Evolutionary conservation across 2,113 vertebrate genomes (phyloP), one percentile per base, ranked within the genome.

Genomic region (Sturnus vulgaris): DNA sequence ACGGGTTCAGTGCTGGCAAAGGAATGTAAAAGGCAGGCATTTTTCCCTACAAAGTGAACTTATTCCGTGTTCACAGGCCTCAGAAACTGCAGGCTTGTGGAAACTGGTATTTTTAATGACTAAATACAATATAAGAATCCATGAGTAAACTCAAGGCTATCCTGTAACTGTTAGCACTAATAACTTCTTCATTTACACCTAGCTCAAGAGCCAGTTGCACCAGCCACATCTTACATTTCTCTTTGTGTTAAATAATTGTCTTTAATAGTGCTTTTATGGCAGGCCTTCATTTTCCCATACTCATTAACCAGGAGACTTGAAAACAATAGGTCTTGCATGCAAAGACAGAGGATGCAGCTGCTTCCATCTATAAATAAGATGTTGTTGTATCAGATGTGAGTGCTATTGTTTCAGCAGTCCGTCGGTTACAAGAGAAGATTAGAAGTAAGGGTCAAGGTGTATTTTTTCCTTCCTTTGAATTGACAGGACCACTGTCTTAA

Each of bases 261-360:
- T 77, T 56, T 55, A 63, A 75, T 63, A 82, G 56, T 47, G 72
- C n/a, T 91, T 93, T 35, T 50, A 40, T 10, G 37, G 56, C 3
- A 84, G 57, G 33, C 56, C 64, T 60, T 37, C 12, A 5, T 81
- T 90, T 95, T 93, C 93, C 69, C 93, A 94, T 31, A 91, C 71
- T 81, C 59, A 60, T 69, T 91, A 95, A 78, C 87, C 63, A 84
- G 69, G 64, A n/a, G 19, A 90, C 52, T 77, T 82, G 88, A 92
- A 82, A 97, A 97, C 97, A 97, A 96, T 60, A 55, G 79, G 18
- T 50, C 46, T 93, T 39, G 42, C 39, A 57, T 40, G 88, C 42
- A 79, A 92, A 95, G 92, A 85, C 82, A 90, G 77, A 96, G 94
- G 90, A 96, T 82, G 80, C 93, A 95, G 97, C 97, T 95, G 97